These are phyloP conservation scores for Anas platyrhynchos DNA, from an alignment of 2,113 vertebrate species.

Conservation along the genomic window DNA sequence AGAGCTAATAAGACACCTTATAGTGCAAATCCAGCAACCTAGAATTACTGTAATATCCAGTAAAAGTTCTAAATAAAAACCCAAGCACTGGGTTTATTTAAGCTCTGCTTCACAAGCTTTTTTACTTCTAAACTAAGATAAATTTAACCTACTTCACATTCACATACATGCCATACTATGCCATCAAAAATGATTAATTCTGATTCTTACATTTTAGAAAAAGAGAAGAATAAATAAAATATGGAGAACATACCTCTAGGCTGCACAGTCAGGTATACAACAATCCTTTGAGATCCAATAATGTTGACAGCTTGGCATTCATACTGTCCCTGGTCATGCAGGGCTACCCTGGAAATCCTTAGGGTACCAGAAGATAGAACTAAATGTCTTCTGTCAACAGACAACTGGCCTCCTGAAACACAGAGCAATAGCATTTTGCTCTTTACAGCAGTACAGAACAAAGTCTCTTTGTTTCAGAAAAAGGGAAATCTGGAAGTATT, in stretches of 20 bases:
- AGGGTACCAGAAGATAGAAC: slow-evolving; percentile 89
- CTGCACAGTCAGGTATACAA: slow-evolving; percentile 88
- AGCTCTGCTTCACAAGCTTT: neutral
- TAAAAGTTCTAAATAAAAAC: neutral
- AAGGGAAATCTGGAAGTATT: neutral
- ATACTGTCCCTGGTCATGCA: slow-evolving; percentile 95
- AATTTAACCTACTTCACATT: neutral
- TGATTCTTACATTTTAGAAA: neutral
- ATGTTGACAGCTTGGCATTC: slow-evolving; percentile 96
- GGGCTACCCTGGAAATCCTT: slow-evolving; percentile 88
- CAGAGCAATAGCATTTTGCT: neutral
- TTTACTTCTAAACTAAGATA: neutral
- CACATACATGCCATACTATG: neutral
- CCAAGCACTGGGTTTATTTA: neutral
- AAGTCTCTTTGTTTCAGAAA: neutral
- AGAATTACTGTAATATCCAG: neutral
- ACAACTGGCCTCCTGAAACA: slow-evolving; percentile 87
- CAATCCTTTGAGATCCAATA: slow-evolving; percentile 84
- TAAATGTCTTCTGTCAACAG: slow-evolving; percentile 88
- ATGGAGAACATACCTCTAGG: slow-evolving; percentile 84
- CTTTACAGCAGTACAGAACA: neutral
- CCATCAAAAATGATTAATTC: neutral
- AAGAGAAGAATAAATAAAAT: neutral
- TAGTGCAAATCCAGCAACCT: neutral
- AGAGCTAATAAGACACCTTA: neutral